Conservation (phyloP, 2,888 invertebrate genomes). For the Apodemia mormo region DNA sequence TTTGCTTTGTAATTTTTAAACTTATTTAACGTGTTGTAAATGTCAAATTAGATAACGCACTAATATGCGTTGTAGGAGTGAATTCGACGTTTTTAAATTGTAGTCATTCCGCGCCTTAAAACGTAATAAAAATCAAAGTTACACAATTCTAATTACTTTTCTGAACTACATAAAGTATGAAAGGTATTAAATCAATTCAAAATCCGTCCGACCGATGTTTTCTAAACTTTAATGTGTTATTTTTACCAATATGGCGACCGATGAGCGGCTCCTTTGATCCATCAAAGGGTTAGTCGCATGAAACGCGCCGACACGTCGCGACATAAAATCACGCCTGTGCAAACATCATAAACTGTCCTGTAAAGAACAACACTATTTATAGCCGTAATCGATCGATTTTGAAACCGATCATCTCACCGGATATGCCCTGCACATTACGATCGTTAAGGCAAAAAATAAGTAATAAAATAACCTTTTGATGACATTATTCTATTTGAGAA, state of each 20-base stretch:
- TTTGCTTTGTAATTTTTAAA: too few relatives aligned
- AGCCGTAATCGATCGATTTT: conserved; percentile 43
- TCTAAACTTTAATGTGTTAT: conserved; percentile 67
- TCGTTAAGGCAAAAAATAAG: conserved; percentile 1
- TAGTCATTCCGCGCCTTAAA: too few relatives aligned
- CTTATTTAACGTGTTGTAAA: too few relatives aligned
- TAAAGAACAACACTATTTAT: conserved; percentile 41
- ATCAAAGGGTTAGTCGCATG: conserved; percentile 57
- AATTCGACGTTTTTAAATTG: too few relatives aligned
- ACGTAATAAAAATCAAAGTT: neutral
- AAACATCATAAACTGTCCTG: conserved; percentile 48
- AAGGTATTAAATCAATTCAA: conserved; percentile 29
- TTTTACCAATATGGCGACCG: conserved; percentile 72
- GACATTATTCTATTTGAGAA: neutral
- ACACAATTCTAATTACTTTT: neutral
- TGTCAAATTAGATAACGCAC: too few relatives aligned
- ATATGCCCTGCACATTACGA: conserved; percentile 16
- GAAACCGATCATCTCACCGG: conserved; percentile 20
- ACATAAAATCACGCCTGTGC: conserved; percentile 55
- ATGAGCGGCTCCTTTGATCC: conserved; percentile 68
- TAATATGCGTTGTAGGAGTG: too few relatives aligned
- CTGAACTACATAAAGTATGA: conserved; percentile 18
- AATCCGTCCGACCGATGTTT: conserved; percentile 48
- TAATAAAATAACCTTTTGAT: neutral
- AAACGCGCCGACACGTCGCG: conserved; percentile 49